Base-by-base conservation (phyloP, 2,797 vertebrate genomes). In the Mareca strepera region DNA sequence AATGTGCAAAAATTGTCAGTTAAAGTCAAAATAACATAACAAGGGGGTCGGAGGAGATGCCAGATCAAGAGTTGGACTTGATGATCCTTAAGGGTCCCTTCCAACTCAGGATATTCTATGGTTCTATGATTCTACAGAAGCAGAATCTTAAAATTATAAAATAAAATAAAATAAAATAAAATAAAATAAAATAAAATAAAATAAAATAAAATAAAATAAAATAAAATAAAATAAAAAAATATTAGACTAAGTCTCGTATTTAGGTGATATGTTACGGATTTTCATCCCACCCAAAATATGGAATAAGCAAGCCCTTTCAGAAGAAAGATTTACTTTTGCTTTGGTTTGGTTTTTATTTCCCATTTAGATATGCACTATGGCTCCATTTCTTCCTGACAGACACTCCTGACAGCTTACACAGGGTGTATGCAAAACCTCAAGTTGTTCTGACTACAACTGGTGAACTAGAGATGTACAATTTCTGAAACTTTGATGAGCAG, bases 1-100 rank as follows among this genome's bases (percentile, higher is more conserved):
- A 79, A 93, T 33, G 23, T 43, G 52, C 56, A 69, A 50, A 66
- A 21, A 37, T 31, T 39, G n/a, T 31, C 77, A 95, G 11, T 12
- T 22, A 39, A 68, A 80, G 26, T 76, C 44, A 76, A 77, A 86
- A 69, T 59, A 39, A 72, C 16, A 5, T 39, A 74, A 89, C 44
- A 60, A 69, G 64, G 82, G 72, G 41, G 70, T 89, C 37, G 89
- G 60, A 81, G 17, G 58, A 67, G n/a, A 80, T 70, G 72, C 70
- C 46, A 62, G 82, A 74, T 86, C 73, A 12, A 12, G 17, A 15
- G 6, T 55, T 78, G 33, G 33, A 35, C 33, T 35, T 35, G 33
- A 35, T 35, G 33, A 35, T 35, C 33, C 33, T 35, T 35, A 35
- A 35, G 33, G 33, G 33, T 35, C 33, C 33, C 33, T 35, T 35